A percentile compares a stretch with the other conserved stretches of the same genome.
Conservation (phyloP, 2,888 invertebrate genomes). For the Priocnemis perturbator region DNA sequence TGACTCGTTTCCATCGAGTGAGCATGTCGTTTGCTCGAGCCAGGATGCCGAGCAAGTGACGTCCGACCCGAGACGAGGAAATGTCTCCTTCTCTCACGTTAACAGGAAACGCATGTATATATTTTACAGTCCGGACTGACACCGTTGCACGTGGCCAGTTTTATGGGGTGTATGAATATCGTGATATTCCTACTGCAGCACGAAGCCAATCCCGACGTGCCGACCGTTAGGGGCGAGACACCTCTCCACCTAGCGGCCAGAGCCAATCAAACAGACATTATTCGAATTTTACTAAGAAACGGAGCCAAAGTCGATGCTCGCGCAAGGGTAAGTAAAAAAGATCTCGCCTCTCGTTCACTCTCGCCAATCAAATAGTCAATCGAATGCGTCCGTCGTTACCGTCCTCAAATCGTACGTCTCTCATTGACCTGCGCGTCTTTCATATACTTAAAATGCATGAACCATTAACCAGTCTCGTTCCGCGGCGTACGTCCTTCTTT, state of each 20-base stretch:
- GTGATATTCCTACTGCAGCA: slow-evolving; percentile 96
- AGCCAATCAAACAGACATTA: slow-evolving; percentile 98
- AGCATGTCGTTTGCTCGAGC: not conserved
- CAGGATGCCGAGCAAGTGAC: too few species aligned
- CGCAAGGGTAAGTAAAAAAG: slow-evolving; percentile 77
- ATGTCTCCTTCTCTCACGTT: not conserved
- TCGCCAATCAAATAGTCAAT: not conserved
- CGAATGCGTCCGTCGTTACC: not conserved
- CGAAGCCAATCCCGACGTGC: slow-evolving; percentile 94
- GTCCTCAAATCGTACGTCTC: too few species aligned
- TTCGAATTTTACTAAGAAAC: slow-evolving; percentile 94
- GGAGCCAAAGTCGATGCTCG: slow-evolving; percentile 89
- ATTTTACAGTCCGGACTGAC: slow-evolving; percentile 87
- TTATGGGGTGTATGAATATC: slow-evolving; percentile 99
- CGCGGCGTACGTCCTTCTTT: not conserved
- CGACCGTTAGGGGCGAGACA: slow-evolving; percentile 97
- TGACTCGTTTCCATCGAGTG: not conserved
- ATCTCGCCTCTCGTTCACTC: not conserved
- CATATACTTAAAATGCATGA: slow-evolving; percentile 39
- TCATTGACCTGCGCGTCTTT: slow-evolving; percentile 29
- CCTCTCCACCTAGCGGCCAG: slow-evolving; percentile 96
- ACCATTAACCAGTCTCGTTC: slow-evolving; percentile 61
- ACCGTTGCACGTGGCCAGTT: slow-evolving; percentile 97
- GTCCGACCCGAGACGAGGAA: not conserved
- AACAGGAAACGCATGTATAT: slow-evolving; percentile 1